Conservation (phyloP, 2,113 vertebrate species). For the Melanerpes formicivorus region DNA sequence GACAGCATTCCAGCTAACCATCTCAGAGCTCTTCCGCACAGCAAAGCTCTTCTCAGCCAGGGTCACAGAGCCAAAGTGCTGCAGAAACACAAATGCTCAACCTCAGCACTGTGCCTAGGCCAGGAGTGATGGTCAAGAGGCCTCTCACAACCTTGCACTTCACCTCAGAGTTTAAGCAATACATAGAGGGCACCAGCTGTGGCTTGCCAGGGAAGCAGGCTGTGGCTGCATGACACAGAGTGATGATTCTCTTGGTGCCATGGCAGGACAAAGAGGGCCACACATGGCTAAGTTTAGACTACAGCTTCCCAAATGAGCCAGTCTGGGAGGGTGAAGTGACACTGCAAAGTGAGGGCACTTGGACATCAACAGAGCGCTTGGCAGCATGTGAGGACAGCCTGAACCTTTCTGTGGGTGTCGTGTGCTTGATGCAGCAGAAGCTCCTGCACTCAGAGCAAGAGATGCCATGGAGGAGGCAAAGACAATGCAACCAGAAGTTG, state of each 20-base stretch:
- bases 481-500: not conserved
- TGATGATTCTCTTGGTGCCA: not conserved
- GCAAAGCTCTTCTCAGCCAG: not conserved
- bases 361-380: not conserved
- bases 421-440: not conserved
- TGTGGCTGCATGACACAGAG: not conserved
- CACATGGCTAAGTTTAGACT: not conserved
- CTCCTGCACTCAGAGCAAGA: not conserved
- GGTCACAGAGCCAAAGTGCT: not conserved
- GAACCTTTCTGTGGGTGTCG: not conserved
- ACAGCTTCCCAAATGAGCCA: not conserved
- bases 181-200: not conserved
- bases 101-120: not conserved
- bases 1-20: not conserved
- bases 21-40: not conserved
- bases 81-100: constrained; percentile 25
- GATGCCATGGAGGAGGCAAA: not conserved
- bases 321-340: not conserved
- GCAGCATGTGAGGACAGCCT: not conserved
- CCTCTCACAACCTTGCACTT: constrained; percentile 6
- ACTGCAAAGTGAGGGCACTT: not conserved
- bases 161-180: not conserved
- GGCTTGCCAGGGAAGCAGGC: not conserved
- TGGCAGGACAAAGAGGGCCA: not conserved
- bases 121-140: constrained; percentile 34